Base-by-base conservation (phyloP, 2,888 invertebrate genomes). In the Osmoderma eremita region DNA sequence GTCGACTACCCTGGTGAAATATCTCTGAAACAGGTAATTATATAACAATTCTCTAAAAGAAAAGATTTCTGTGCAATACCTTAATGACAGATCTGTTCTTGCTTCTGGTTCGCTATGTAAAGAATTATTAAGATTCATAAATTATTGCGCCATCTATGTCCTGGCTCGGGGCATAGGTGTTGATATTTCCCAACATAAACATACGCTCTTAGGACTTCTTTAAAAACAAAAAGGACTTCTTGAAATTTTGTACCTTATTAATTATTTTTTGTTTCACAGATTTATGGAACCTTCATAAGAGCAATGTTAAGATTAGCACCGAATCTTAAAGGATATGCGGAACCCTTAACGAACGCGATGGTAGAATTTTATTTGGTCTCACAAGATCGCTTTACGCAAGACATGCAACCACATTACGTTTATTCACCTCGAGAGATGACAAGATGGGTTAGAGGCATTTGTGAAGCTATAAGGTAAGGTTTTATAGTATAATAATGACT, bases 351-450 rank as follows among this genome's bases (percentile, higher is more conserved):
- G 1, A 95, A 94, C 78, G 98, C 99, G 1, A 99, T 99, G 99
- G 99, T 99, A 10, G 97, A 97, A 79, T 94, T 99, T 80, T 99
- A 98, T 85, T 86, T 98, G 63, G 89, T 92, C 4, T 98, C 98
- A 3, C 98, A 99, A 85, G 98, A 98, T 81, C 88, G 92, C 63
- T 99, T 99, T 83, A 99, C 99, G 0, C 98, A 98, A 83, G 99
- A 99, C 83, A 98, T 98, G 96, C 99, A 99, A 82, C 99, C 99
- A 0, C 99, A 99, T 83, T 99, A 99, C 82, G 98, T 99, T 0
- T 99, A 99, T 85, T 98, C 98, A 65, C 99, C 99, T 8, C 88
- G 95, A 78, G 99, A 99, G 84, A 95, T 99, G 96, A 99, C 99
- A 0, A 86, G 99, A 78, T 99, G 99, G 99, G 98, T 99, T 63